A percentile compares a stretch with the other conserved stretches of the same genome.
Conservation (phyloP, 1,140 invertebrate genomes). For the Drosophila kikkawai region DNA sequence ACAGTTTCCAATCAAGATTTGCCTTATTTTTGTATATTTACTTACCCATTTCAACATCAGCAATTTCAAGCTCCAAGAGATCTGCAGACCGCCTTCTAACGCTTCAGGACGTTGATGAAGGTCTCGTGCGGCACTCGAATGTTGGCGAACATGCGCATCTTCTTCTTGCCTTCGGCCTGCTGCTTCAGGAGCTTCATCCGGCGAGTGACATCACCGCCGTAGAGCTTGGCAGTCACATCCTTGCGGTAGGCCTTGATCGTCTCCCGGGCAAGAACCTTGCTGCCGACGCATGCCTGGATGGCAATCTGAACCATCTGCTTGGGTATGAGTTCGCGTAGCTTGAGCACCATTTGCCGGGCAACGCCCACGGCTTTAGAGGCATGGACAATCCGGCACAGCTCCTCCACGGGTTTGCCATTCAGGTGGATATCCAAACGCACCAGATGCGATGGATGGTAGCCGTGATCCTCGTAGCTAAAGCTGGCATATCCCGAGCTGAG, state of each 20-base stretch:
- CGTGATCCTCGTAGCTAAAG: conserved; percentile 98
- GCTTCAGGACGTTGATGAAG: conserved; percentile 96
- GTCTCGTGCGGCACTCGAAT: conserved; percentile 96
- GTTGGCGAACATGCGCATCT: conserved; percentile 95
- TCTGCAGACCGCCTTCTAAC: conserved; percentile 81
- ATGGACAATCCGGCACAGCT: conserved; percentile 95
- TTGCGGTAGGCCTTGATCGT: conserved; percentile 95
- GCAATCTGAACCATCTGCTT: conserved; percentile 94
- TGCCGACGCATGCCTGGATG: conserved; percentile 94
- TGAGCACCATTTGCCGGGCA: conserved; percentile 90
- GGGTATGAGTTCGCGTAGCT: conserved; percentile 95
- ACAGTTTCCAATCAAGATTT: conserved; percentile 13
- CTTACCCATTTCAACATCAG: conserved; percentile 9
- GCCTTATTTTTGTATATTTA: not conserved
- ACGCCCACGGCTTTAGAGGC: conserved; percentile 88
- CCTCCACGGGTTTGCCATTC: conserved; percentile 94
- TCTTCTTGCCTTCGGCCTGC: conserved; percentile 97
- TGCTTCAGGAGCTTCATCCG: conserved; percentile 94
- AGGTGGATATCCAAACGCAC: conserved; percentile 91
- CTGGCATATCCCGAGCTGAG: conserved; percentile 97
- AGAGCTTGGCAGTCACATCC: conserved; percentile 97
- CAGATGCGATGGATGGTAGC: conserved; percentile 88
- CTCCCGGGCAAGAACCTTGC: conserved; percentile 94
- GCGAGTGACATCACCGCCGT: conserved; percentile 96
- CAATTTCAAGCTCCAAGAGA: not conserved